Evolutionary conservation across 64 coral and sea anemone genomes (phyloP).

Genomic region (Montipora efflorescens): DNA sequence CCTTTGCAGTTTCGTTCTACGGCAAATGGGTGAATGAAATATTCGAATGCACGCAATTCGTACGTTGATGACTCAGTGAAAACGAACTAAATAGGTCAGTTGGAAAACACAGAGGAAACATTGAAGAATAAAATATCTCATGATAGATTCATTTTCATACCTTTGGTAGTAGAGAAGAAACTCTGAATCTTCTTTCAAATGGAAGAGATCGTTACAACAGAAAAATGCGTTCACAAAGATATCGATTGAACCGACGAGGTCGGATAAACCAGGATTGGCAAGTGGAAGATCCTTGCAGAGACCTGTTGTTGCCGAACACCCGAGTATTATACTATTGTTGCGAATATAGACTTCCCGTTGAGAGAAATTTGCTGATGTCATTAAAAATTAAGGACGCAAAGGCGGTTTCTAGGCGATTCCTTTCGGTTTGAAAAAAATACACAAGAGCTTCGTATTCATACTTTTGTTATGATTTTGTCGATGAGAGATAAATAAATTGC

Average conservation of each 20-base stretch:
- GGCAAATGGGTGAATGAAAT: too few relatives aligned
- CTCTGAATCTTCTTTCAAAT: neutral
- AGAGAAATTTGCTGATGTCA: neutral
- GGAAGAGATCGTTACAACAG: neutral
- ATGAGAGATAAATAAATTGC: neutral
- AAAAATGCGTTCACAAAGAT: neutral
- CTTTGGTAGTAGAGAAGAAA: neutral
- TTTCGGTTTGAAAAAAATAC: neutral
- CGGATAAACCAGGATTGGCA: neutral
- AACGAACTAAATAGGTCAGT: neutral
- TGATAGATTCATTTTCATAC: neutral
- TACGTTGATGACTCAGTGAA: neutral
- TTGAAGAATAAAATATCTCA: neutral
- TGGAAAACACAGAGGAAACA: neutral
- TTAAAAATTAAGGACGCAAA: constrained; percentile 27
- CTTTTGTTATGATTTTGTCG: neutral
- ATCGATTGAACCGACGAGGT: neutral
- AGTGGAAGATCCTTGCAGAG: neutral
- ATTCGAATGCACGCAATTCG: neutral
- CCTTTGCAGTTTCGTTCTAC: too few relatives aligned
- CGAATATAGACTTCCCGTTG: constrained; percentile 27
- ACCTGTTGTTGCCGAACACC: neutral
- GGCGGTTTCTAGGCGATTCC: neutral
- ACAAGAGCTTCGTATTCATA: neutral
- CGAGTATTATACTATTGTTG: constrained; percentile 12